Evolutionary conservation across 2,888 invertebrate genomes (phyloP).

Genomic region (Prenolepis imparis): DNA sequence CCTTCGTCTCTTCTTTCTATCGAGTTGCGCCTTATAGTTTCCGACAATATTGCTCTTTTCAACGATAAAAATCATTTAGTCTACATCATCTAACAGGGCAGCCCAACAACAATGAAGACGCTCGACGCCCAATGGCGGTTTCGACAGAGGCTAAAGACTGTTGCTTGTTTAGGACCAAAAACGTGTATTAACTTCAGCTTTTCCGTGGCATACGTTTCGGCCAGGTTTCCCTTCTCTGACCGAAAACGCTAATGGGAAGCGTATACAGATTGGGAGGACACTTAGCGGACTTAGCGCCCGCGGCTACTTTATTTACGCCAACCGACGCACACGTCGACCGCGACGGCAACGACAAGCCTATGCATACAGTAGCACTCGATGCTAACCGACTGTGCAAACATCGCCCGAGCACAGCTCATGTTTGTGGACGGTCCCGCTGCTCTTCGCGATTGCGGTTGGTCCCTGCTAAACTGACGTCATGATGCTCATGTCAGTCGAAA

Average conservation of each 20-base stretch:
- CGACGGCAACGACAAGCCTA: constrained; percentile 65
- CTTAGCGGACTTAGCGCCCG: constrained; percentile 79
- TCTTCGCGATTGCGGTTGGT: constrained; percentile 63
- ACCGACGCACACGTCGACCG: constrained; percentile 60
- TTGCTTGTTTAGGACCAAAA: constrained; percentile 74
- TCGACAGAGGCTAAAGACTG: constrained; percentile 16
- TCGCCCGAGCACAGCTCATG: constrained; percentile 60
- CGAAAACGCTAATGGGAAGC: constrained; percentile 76
- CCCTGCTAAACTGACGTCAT: constrained; percentile 68
- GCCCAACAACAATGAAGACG: neutral
- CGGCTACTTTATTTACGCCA: constrained; percentile 82
- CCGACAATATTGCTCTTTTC: neutral
- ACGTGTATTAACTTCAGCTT: constrained; percentile 48
- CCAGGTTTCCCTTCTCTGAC: constrained; percentile 50
- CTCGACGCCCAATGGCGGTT: constrained; percentile 30
- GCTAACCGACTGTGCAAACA: constrained; percentile 80
- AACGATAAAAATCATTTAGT: constrained; percentile 32
- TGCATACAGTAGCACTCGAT: constrained; percentile 79
- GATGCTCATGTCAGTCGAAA: constrained; percentile 65
- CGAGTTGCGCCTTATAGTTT: neutral
- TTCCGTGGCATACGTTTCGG: constrained; percentile 7
- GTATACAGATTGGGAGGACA: constrained; percentile 81
- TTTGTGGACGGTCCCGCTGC: constrained; percentile 69
- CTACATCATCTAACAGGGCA: neutral
- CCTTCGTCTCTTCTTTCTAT: neutral